These are phyloP conservation scores for Spicauda simplicius DNA, from an alignment of 2,888 invertebrate species.

Conservation along the genomic window DNA sequence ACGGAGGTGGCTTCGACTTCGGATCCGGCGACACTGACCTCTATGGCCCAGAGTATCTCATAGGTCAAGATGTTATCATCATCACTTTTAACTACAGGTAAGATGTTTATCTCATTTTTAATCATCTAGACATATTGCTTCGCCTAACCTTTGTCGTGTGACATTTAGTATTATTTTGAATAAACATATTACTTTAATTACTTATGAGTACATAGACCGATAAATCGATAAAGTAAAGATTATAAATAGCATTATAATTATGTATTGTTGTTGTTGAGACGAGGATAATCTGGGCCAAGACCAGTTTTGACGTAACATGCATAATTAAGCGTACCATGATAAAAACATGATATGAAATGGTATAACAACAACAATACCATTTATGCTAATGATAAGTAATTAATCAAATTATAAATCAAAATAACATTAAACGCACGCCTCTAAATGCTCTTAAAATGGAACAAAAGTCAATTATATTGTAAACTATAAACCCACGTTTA, in stretches of 20 bases:
- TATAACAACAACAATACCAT: background rate
- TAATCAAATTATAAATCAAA: background rate
- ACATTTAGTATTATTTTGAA: background rate
- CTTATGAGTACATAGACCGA: background rate
- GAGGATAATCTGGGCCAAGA: slow-evolving; percentile 36
- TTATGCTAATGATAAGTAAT: background rate
- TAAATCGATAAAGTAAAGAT: background rate
- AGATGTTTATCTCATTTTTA: too few species aligned
- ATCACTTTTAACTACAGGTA: slow-evolving; percentile 80
- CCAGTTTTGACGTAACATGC: slow-evolving; percentile 26
- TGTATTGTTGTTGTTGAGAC: slow-evolving; percentile 10
- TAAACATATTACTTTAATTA: slow-evolving; percentile 1
- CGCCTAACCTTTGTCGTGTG: too few species aligned
- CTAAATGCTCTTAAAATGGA: too few species aligned
- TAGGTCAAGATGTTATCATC: slow-evolving; percentile 66
- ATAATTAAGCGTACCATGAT: slow-evolving; percentile 10
- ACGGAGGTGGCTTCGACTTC: slow-evolving; percentile 75
- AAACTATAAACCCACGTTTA: too few species aligned
- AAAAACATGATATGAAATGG: slow-evolving; percentile 8
- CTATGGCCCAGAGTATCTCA: slow-evolving; percentile 71
- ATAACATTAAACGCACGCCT: background rate
- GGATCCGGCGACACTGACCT: slow-evolving; percentile 72
- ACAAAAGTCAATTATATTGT: too few species aligned
- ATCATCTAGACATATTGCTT: too few species aligned
- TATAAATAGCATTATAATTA: slow-evolving; percentile 7